A percentile compares a stretch with the other conserved stretches of the same genome.
Conservation (phyloP, 2,888 invertebrate genomes). For the Caenorhabditis virilis region DNA sequence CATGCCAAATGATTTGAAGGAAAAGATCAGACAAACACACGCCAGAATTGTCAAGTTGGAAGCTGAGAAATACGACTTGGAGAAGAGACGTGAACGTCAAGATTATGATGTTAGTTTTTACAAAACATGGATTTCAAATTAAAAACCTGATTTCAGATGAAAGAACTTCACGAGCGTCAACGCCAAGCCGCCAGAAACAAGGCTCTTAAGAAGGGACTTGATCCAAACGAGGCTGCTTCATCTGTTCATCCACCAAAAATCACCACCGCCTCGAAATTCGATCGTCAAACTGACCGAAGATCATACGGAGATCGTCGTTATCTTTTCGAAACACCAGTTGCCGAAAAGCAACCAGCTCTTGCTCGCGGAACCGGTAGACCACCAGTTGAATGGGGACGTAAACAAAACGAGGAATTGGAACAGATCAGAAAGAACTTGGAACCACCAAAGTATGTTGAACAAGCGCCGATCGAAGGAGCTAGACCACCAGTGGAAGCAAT, state of each 20-base stretch:
- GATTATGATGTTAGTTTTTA: slow-evolving; percentile 63
- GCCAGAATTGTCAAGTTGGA: slow-evolving; percentile 67
- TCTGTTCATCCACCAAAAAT: slow-evolving; percentile 72
- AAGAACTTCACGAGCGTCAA: slow-evolving; percentile 67
- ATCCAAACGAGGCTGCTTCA: slow-evolving; percentile 64
- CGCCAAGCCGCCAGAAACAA: slow-evolving; percentile 67
- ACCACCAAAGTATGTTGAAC: slow-evolving; percentile 68
- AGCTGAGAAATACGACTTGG: slow-evolving; percentile 68
- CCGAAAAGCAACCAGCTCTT: slow-evolving; percentile 50
- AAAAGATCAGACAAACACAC: slow-evolving; percentile 67
- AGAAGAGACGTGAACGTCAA: slow-evolving; percentile 68
- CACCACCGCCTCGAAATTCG: slow-evolving; percentile 92
- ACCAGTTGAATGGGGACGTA: slow-evolving; percentile 68
- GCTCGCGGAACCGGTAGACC: slow-evolving; percentile 67
- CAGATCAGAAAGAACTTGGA: slow-evolving; percentile 62
- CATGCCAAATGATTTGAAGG: slow-evolving; percentile 67
- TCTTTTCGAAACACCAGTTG: slow-evolving; percentile 54
- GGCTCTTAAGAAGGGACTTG: slow-evolving; percentile 68
- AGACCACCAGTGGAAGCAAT: slow-evolving; percentile 62
- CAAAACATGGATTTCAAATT: slow-evolving; percentile 2
- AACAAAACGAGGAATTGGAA: slow-evolving; percentile 66
- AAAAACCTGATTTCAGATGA: slow-evolving; percentile 63
- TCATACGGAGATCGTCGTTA: slow-evolving; percentile 60
- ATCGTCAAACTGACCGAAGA: slow-evolving; percentile 81
- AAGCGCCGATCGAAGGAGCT: slow-evolving; percentile 66